Evolutionary conservation across 2,113 vertebrate genomes (phyloP).

Genomic region (Cavia porcellus): DNA sequence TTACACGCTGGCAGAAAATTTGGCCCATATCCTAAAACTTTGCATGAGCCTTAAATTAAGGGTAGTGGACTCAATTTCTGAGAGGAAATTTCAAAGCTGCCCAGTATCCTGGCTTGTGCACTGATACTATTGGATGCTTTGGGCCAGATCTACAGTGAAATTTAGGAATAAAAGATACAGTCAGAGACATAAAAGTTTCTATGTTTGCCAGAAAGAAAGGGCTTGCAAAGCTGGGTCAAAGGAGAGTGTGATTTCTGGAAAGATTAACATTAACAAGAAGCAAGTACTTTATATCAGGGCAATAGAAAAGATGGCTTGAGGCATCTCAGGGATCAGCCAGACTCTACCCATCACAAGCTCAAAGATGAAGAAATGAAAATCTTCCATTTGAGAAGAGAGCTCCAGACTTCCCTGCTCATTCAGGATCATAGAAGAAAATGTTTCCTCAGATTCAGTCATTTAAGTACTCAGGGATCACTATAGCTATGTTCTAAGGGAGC

Average conservation of each 20-base stretch:
- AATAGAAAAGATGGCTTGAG: not conserved
- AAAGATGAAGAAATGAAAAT: not conserved
- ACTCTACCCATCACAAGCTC: not conserved
- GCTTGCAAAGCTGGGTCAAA: not conserved
- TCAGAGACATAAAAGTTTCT: not conserved
- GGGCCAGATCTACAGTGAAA: not conserved
- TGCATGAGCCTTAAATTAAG: not conserved
- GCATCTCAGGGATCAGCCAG: not conserved
- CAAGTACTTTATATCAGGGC: not conserved
- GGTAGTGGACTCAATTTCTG: not conserved
- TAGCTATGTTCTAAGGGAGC: not conserved
- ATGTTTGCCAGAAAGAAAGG: not conserved
- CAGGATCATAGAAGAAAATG: not conserved
- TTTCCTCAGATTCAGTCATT: not conserved
- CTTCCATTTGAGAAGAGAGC: not conserved
- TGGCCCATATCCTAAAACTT: not conserved
- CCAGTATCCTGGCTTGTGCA: not conserved
- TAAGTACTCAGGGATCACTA: not conserved
- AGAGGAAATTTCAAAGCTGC: not conserved
- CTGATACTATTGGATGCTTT: not conserved
- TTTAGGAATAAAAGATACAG: not conserved
- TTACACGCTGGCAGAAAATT: not conserved
- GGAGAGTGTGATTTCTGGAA: not conserved
- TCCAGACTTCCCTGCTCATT: not conserved
- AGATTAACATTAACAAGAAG: not conserved